phyloP scores from a whole-genome alignment of 2,797 vertebrate genomes.

The Falco concolor region DNA sequence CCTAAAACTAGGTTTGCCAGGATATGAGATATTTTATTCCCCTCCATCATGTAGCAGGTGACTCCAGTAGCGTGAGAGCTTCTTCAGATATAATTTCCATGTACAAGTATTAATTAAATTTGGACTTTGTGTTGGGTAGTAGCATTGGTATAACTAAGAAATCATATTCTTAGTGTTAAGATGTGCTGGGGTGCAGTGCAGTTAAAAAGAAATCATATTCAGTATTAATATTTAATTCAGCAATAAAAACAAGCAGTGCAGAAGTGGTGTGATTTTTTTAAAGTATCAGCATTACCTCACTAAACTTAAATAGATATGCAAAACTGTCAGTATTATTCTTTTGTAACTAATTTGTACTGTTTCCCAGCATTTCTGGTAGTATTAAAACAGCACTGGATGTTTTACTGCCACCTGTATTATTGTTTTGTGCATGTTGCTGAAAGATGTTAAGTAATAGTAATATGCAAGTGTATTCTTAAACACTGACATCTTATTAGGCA shows the following conservation, averaged over 20 bases:
- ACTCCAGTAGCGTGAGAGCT: background rate
- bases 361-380: constrained; percentile 65
- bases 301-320: constrained; percentile 75
- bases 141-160: constrained; percentile 18
- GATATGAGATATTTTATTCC: background rate
- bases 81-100: constrained; percentile 8
- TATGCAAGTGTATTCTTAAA: constrained; percentile 64
- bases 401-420: constrained; percentile 32
- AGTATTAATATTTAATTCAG: constrained; percentile 67
- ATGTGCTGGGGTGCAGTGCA: constrained; percentile 42
- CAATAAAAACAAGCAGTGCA: constrained; percentile 72
- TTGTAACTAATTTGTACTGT: constrained; percentile 68
- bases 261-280: constrained; percentile 48
- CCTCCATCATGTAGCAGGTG: constrained; percentile 19
- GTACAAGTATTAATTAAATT: constrained; percentile 26
- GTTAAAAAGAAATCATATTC: background rate
- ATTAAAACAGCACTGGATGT: constrained; percentile 27
- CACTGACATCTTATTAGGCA: constrained; percentile 48
- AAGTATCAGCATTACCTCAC: constrained; percentile 75
- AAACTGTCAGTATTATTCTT: constrained; percentile 59
- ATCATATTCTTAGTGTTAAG: constrained; percentile 2
- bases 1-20: background rate
- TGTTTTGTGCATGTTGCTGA: constrained; percentile 47
- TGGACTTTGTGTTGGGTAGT: constrained; percentile 30
- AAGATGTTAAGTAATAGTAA: constrained; percentile 47